A percentile compares a stretch with the other conserved stretches of the same genome.
These are phyloP conservation scores for Argya squamiceps DNA, from an alignment of 2,797 vertebrate genomes.

Conservation along the genomic window DNA sequence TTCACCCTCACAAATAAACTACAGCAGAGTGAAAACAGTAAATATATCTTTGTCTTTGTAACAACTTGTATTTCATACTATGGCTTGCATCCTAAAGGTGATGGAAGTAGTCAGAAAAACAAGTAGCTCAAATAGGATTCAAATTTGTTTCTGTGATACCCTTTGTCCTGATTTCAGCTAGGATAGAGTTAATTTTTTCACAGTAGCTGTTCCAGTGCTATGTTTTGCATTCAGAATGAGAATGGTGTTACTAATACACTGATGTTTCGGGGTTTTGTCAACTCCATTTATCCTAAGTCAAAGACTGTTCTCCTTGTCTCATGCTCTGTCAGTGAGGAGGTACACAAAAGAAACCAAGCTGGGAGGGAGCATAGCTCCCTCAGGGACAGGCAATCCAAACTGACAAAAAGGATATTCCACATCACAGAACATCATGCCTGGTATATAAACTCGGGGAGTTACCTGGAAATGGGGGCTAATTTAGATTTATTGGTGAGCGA, in stretches of 20 bases:
- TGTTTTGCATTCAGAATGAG: not conserved
- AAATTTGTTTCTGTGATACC: not conserved
- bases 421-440: too few species aligned
- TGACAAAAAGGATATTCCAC: not conserved
- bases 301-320: not conserved
- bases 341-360: not conserved
- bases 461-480: accelerated
- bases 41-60: not conserved
- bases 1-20: not conserved
- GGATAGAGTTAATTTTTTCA: not conserved
- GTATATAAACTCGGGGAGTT: accelerated
- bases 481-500: accelerated
- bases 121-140: not conserved
- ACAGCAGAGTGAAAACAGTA: not conserved
- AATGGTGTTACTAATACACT: not conserved
- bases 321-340: not conserved
- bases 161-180: not conserved
- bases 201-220: not conserved
- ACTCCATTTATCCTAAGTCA: not conserved
- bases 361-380: too few species aligned
- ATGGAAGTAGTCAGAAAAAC: not conserved
- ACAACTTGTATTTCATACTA: not conserved
- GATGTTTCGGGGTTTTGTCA: accelerated
- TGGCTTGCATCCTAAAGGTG: not conserved
- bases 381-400: not conserved